Evolutionary conservation across 35 echinoderm and acorn worm genomes (phyloP), one percentile per base, ranked within the genome.

Genomic region (Diadema setosum): DNA sequence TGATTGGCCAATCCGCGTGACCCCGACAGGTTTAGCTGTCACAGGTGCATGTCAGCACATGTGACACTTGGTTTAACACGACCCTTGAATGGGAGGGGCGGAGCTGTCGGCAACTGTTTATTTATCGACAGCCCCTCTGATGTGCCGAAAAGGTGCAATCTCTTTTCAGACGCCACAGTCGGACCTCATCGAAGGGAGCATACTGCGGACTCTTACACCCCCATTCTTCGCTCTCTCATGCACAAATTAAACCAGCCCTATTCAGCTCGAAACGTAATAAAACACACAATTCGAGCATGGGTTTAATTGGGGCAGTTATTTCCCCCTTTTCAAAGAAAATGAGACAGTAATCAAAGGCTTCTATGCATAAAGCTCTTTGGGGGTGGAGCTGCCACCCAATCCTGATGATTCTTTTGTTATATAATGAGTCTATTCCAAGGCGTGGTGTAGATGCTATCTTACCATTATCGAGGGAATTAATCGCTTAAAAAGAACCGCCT

Each of bases 71-170:
- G 70, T 23, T 23, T 76, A 30, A 43, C 70, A 43, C 70, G 23
- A 8, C 16, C 12, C 16, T 76, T 76, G 33, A 76, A 76, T 76
- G 39, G 70, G 2, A 40, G 32, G 70, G 70, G 70, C 70, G 70
- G 70, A 30, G 70, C 43, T 76, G 70, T 76, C 70, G 27, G 70
- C 70, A 35, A 42, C 70, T 76, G 70, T 76, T 76, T 76, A 76
- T 76, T 76, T 76, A 76, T 40, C 70, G 33, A 76, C 37, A 33
- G 36, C n/a, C 39, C 70, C 70, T 76, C 35, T 76, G 70, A 76
- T 76, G 36, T 42, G 61, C 61, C 61, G 61, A 65, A 65, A 65
- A 65, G 26, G 61, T 65, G 61, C 61, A 14, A n/a, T n/a, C n/a
- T n/a, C n/a, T n/a, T n/a, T n/a, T n/a, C n/a, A n/a, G n/a, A n/a